These are phyloP conservation scores for Crotalus helleri DNA, from an alignment of 2,113 vertebrate genomes.

Conservation along the genomic window DNA sequence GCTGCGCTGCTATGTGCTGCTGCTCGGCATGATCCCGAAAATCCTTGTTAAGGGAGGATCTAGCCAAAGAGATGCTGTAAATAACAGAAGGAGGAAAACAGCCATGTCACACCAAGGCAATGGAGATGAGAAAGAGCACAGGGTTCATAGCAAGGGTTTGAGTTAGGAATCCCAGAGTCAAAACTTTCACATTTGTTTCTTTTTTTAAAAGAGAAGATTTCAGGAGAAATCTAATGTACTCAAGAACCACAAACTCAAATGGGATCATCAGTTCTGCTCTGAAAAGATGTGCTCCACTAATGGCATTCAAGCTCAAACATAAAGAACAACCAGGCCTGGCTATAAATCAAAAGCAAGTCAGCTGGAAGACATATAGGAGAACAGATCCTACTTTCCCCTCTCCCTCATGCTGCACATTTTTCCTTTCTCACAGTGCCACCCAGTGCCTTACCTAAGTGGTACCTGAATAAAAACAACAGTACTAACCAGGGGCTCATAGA, in stretches of 20 bases:
- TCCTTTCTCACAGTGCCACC: background rate
- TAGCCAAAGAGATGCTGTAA: constrained; percentile 81
- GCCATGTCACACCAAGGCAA: background rate
- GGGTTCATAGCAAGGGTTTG: background rate
- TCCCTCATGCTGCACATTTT: background rate
- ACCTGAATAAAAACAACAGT: constrained; percentile 19
- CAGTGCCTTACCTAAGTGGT: background rate
- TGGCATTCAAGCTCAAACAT: background rate
- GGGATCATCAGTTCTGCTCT: background rate
- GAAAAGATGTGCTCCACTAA: background rate
- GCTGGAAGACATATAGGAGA: background rate
- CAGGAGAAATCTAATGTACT: background rate
- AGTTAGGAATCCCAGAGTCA: background rate
- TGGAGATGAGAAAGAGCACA: background rate
- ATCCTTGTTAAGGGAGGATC: constrained; percentile 84
- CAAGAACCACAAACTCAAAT: background rate
- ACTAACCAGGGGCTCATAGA: constrained; percentile 5
- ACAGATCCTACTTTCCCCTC: background rate
- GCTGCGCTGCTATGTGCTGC: constrained; percentile 94
- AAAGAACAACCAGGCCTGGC: background rate
- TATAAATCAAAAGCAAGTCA: background rate
- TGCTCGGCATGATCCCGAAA: constrained; percentile 92
- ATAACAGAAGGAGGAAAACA: background rate
- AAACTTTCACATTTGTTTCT: constrained; percentile 6
- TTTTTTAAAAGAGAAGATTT: background rate